These are phyloP conservation scores for Melanaphis sacchari DNA, from an alignment of 1,140 invertebrate species.

Conservation along the genomic window DNA sequence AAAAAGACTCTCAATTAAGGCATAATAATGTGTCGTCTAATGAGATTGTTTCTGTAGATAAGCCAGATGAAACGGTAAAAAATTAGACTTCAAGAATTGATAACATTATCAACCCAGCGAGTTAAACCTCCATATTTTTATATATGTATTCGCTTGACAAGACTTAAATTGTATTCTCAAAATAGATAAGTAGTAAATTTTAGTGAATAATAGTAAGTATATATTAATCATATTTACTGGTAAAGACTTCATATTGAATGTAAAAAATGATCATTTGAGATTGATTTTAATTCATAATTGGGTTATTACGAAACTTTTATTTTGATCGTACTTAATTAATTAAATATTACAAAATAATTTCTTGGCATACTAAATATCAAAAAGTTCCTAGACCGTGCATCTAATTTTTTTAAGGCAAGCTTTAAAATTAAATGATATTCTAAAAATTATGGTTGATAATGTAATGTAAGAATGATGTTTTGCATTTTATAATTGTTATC, in stretches of 20 bases:
- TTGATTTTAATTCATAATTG: constrained; percentile 1
- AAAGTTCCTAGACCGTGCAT: neutral
- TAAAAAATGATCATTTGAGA: neutral
- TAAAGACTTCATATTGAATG: neutral
- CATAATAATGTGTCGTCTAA: neutral
- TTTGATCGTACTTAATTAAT: constrained; percentile 14
- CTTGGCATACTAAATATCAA: neutral
- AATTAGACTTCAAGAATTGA: neutral
- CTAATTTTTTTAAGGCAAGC: neutral
- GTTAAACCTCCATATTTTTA: neutral
- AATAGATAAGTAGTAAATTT: constrained; percentile 16
- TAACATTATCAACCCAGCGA: neutral
- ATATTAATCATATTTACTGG: neutral
- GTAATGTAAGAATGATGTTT: neutral
- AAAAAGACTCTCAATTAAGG: constrained; percentile 6
- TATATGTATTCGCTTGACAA: neutral
- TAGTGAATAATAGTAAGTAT: neutral
- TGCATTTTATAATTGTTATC: neutral
- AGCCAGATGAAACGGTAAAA: neutral
- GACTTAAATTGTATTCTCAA: neutral
- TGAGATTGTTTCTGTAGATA: neutral
- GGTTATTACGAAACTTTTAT: neutral
- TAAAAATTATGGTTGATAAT: neutral
- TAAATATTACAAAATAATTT: neutral
- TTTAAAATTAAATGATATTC: constrained; percentile 9